Evolutionary conservation across 2,113 vertebrate species (phyloP).

Genomic region (Atrichornis clamosus): DNA sequence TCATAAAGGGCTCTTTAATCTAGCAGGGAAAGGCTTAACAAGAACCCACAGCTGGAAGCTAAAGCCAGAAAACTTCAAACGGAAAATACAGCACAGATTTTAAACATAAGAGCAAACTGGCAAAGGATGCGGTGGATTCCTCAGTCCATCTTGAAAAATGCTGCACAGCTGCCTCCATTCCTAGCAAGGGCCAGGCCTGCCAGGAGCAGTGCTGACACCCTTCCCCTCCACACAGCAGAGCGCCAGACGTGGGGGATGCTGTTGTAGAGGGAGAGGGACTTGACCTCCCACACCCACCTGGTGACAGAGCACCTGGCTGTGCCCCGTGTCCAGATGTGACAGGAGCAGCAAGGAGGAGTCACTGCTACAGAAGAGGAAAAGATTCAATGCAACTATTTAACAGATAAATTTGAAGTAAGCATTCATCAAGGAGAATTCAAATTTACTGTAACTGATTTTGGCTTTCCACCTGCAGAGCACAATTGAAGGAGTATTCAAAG

Average conservation of each 20-base stretch:
- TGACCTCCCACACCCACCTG: background rate
- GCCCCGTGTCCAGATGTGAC: background rate
- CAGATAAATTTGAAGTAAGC: background rate
- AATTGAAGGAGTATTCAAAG: background rate
- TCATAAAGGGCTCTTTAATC: conserved; percentile 1
- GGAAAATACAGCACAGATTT: background rate
- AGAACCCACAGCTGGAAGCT: background rate
- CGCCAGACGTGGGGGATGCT: background rate
- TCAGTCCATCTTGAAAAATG: background rate
- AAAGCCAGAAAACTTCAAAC: background rate
- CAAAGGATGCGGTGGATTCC: background rate
- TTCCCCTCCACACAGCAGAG: background rate
- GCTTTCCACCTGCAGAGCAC: background rate
- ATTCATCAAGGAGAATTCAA: background rate
- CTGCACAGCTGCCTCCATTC: background rate
- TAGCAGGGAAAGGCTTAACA: background rate
- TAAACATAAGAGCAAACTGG: background rate
- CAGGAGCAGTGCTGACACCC: background rate
- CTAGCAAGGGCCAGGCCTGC: background rate
- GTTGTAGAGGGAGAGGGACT: background rate
- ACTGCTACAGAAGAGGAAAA: background rate
- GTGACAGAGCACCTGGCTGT: background rate
- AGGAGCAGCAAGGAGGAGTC: accelerated
- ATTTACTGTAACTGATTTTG: background rate
- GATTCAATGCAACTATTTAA: background rate